Base-by-base conservation (phyloP, 2,113 vertebrate genomes). In the Phainopepla nitens region DNA sequence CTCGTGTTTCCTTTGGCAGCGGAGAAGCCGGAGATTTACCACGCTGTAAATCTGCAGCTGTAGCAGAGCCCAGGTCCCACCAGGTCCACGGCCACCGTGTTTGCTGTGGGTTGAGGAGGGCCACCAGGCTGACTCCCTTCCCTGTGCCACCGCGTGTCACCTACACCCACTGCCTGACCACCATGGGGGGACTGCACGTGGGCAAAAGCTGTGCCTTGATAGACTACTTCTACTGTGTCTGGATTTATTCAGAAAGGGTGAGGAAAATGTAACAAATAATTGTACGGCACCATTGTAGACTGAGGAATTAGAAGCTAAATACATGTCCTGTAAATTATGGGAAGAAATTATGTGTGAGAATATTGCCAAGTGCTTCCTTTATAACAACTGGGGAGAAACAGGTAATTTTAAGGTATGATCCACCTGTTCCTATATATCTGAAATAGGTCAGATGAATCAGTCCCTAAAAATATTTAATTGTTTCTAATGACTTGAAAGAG, bases 1-100 rank as follows among this genome's bases (percentile, higher is more conserved):
- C 71, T 93, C 42, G 0, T 66, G 71, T 93, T 97, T 96, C 93
- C 89, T 80, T 83, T 93, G 93, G 91, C 91, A 95, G 93, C 75
- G 80, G 87, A 89, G 62, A 16, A 54, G 45, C 71, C 1, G 0
- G 35, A 80, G 90, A 39, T 82, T 95, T 88, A 85, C 81, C 47
- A 23, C 28, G 24, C 71, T 1, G 3, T 91, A 95, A 93, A 76
- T 66, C 77, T 77, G 68, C 85, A 94, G 90, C 93, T 76, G 56
- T 49, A 88, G 84, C 78, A 90, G 23, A 94, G 87, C 24, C 50
- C 24, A 21, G 3, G 70, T 56, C 65, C 70, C 57, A 68, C 28
- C 69, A 65, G 12, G 9, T 44, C 62, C 54, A 17, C 2, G 36
- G 70, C 58, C 13, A 6, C 62, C 36, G 39, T 4, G 3, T 29